Evolutionary conservation across 23 tunicate species (phyloP), one percentile per base, ranked within the genome.

Genomic region (Corella eumyota): DNA sequence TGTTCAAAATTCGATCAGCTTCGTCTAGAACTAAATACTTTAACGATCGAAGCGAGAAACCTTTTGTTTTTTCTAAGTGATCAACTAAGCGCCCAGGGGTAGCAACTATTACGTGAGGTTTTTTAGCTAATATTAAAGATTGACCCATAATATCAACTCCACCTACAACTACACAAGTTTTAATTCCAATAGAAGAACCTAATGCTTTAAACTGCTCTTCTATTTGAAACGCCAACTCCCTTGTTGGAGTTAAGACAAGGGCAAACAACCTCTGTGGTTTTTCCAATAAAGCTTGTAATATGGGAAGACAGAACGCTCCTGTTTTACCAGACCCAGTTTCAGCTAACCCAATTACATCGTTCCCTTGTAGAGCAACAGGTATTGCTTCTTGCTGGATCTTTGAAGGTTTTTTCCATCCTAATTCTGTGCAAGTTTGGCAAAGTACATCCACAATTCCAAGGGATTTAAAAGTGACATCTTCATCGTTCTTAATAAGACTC

Each of bases 321-420:
- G 97, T 90, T 65, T 90, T 90, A 36, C 97, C 97, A 33, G 97
- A 90, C n/a, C 97, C 97, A 25, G 97, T 90, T 66, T 80, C 90
- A 2, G 97, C 97, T 26, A 90, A 52, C 0, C 97, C 97, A 62
- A 90, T 90, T 17, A 90, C 97, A 75, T 90, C 97, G 25, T 81
- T 90, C 31, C 97, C 91, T 63, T 80, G 80, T 31, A 90, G 19
- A 37, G 91, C 97, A 59, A 80, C 73, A 0, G 97, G 97, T 28
- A 90, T 90, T n/a, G 91, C 79, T 60, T 90, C 91, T 54, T 90
- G 91, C 31, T 90, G 97, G 22, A 90, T 90, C 53, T 80, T 80
- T 30, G 91, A 69, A 25, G 97, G 97, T 30, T 66, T 90, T 58
- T 80, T 90, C 90, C 91, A 90, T 15, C 79, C 79, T 19, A 90